Evolutionary conservation across 1,140 invertebrate genomes (phyloP), one percentile per base, ranked within the genome.

Genomic region (Pemphigus obesinymphae): DNA sequence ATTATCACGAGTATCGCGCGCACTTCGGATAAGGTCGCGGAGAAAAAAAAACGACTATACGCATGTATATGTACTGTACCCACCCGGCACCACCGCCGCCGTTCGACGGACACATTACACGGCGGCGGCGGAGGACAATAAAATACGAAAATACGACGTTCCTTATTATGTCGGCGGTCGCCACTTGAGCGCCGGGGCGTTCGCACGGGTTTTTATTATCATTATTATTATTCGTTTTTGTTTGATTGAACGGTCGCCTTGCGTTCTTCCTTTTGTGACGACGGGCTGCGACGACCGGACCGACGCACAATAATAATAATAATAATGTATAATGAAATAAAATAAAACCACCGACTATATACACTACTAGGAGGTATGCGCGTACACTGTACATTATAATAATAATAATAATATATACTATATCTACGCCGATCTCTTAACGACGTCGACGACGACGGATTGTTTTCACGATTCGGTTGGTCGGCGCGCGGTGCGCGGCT

Each of bases 401-500:
- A n/a, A n/a, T n/a, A n/a, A n/a, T n/a, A n/a, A n/a, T n/a, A n/a
- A n/a, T n/a, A n/a, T n/a, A 43, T 26, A 26, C 68, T 43, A n/a
- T 70, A 70, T 50, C 70, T 50, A 50, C 45, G 43, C 43, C 66
- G 70, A 73, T 73, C 70, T 73, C 70, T 73, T 73, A 70, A 70
- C 68, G 68, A 70, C 66, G 66, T 26, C 37, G 63, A 5, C 50
- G 50, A 66, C 37, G 66, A 43, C n/a, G 43, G 23, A 50, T 73
- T 31, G 43, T 73, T 73, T 73, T 73, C 66, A 70, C 66, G 66
- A 70, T 70, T 70, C 70, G 70, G 43, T 73, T 8, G 29, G 29
- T 31, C 43, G 26, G 70, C 20, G 43, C 17, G 66, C 66, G 43
- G 43, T 43, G 20, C 34, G 68, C 68, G 23, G 37, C 37, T 6